Evolutionary conservation across 92 coral and sea anemone species (phyloP).

Genomic region (Epizoanthus ramosus): DNA sequence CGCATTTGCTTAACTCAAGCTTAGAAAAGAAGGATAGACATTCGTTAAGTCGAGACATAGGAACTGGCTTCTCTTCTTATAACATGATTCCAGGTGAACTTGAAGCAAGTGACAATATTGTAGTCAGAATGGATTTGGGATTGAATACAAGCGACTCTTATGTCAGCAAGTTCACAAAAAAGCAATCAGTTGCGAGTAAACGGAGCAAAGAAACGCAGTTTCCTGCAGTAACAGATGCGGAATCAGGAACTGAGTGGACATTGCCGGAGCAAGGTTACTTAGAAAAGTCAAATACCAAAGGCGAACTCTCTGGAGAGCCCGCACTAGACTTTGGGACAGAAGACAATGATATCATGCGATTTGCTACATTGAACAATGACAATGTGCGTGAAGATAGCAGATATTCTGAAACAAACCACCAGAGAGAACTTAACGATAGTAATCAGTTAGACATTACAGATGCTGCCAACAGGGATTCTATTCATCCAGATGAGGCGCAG

Average conservation of each 20-base stretch:
- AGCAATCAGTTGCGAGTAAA: neutral
- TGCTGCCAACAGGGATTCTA: neutral
- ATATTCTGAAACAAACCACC: neutral
- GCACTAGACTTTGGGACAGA: conserved; percentile 11
- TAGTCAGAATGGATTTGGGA: conserved; percentile 28
- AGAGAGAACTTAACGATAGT: neutral
- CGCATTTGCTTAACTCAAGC: neutral
- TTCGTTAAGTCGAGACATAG: neutral
- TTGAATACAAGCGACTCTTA: neutral
- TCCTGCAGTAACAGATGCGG: neutral
- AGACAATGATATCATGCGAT: conserved; percentile 21
- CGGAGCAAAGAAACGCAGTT: neutral
- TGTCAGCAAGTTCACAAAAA: neutral
- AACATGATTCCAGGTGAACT: neutral
- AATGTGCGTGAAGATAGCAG: neutral
- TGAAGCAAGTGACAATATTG: conserved; percentile 21
- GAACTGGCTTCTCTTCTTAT: neutral
- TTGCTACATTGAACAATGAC: neutral
- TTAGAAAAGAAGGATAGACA: neutral
- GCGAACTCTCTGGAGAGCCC: conserved; percentile 11
- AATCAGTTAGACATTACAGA: neutral
- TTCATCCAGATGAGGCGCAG: neutral
- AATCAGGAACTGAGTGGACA: conserved; percentile 1
- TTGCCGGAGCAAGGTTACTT: neutral
- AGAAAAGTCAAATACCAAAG: neutral